Base-by-base conservation (phyloP, 2,888 invertebrate genomes). In the Reticulitermes lucifugus region DNA sequence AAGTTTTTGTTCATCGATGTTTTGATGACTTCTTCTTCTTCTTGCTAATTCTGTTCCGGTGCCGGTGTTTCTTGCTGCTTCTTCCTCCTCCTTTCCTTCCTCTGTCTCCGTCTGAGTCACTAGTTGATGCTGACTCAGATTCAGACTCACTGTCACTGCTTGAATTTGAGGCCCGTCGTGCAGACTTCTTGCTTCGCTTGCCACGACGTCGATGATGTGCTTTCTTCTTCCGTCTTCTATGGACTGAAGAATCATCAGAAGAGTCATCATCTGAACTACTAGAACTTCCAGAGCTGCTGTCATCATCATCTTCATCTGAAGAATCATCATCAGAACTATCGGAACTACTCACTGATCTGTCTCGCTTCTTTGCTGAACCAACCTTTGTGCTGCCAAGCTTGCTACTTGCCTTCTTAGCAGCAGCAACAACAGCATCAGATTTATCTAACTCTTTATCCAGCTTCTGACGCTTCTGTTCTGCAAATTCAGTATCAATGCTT, bases 101-200 rank as follows among this genome's bases (percentile, higher is more conserved):
- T 29, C 84, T 71, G 12, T 77, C 84, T 7, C 65, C 71, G 41
- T 80, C 86, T 10, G 87, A 86, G 71, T 88, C 87, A 46, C 86
- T 87, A 79, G 87, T 87, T 10, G 85, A 87, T 60, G 83, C 86
- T 25, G 87, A 87, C 18, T 88, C 89, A 18, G 88, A 88, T 41
- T 87, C 87, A 9, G 88, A 87, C 46, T 88, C 88, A 21, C 87
- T 87, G 9, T 88, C 88, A 51, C 85, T 91, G 90, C 87, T 92
- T 92, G 90, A 94, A 94, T 88, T 94, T 94, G 90, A 94, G 94
- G 88, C 93, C 93, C 86, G 93, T 86, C 87, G 86, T 88, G 87
- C 29, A 93, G 88, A 93, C 93, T 86, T 92, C 77, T 84, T 79
- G 77, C 70, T 86, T 85, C 73, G 71, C 84, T 71, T 86, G 83